Conservation (phyloP, 2,797 vertebrate genomes). For the Cichlasoma orientale region DNA sequence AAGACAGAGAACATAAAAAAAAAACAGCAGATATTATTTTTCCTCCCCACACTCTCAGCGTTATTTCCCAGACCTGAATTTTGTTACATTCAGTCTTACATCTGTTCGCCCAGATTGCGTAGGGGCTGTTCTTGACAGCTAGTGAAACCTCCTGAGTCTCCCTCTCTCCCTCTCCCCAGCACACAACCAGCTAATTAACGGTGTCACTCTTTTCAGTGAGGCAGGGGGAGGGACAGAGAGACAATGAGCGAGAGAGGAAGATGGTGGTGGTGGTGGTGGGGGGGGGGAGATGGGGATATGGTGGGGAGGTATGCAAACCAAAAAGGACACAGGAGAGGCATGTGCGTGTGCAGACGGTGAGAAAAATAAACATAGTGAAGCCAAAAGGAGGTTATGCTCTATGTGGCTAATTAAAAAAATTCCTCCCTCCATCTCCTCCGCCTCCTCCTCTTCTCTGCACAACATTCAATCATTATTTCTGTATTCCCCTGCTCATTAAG, state of each 20-base stretch:
- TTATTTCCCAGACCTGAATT: slow-evolving; percentile 87
- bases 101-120: slow-evolving; percentile 85
- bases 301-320: slow-evolving; percentile 51
- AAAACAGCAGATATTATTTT: slow-evolving; percentile 58
- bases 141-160: slow-evolving; percentile 87
- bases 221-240: slow-evolving; percentile 56
- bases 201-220: slow-evolving; percentile 83
- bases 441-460: slow-evolving; percentile 49
- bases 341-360: slow-evolving; percentile 73
- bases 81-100: slow-evolving; percentile 86
- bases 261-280: background rate
- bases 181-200: slow-evolving; percentile 84
- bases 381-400: slow-evolving; percentile 79
- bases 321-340: slow-evolving; percentile 77
- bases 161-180: slow-evolving; percentile 80
- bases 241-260: slow-evolving; percentile 23
- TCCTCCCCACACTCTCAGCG: slow-evolving; percentile 44
- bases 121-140: slow-evolving; percentile 90
- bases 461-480: slow-evolving; percentile 68
- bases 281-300: background rate
- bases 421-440: slow-evolving; percentile 40
- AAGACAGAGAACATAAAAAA: slow-evolving; percentile 38
- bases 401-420: slow-evolving; percentile 80
- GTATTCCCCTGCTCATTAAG: slow-evolving; percentile 57
- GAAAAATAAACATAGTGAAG: slow-evolving; percentile 78